Conservation (phyloP, 2,113 vertebrate species). For the Hiodon alosoides region DNA sequence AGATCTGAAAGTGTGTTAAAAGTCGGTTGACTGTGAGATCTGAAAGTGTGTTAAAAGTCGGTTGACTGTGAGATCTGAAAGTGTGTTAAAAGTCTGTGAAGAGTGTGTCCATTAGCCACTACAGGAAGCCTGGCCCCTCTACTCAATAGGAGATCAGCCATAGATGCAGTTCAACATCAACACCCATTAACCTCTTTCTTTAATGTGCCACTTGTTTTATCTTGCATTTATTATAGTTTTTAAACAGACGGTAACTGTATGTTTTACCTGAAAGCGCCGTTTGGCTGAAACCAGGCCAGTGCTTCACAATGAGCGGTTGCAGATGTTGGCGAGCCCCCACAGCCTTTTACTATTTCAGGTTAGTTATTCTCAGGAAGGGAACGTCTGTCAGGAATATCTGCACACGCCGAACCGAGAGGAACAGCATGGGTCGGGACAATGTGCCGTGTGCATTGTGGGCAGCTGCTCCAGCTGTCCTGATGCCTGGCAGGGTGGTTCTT, state of each 20-base stretch:
- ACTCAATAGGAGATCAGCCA: too few relatives aligned
- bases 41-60: too few relatives aligned
- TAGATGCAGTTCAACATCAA: too few relatives aligned
- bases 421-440: background rate
- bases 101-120: too few relatives aligned
- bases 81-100: too few relatives aligned
- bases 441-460: conserved; percentile 43
- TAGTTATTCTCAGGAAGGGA: conserved; percentile 6
- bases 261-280: conserved; percentile 35
- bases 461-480: conserved; percentile 54
- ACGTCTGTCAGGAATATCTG: conserved; percentile 15
- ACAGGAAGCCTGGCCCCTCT: too few relatives aligned
- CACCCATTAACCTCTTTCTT: conserved; percentile 26
- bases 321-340: conserved; percentile 31
- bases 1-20: too few relatives aligned
- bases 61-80: too few relatives aligned
- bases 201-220: conserved; percentile 4
- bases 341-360: too few relatives aligned
- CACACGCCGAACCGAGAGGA: background rate
- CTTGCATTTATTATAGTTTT: conserved; percentile 20
- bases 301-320: conserved; percentile 21
- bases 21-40: too few relatives aligned
- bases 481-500: conserved; percentile 51
- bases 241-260: conserved; percentile 42
- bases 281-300: conserved; percentile 11